phyloP scores from a whole-genome alignment of 2,113 vertebrate genomes.

The Ginglymostoma cirratum region DNA sequence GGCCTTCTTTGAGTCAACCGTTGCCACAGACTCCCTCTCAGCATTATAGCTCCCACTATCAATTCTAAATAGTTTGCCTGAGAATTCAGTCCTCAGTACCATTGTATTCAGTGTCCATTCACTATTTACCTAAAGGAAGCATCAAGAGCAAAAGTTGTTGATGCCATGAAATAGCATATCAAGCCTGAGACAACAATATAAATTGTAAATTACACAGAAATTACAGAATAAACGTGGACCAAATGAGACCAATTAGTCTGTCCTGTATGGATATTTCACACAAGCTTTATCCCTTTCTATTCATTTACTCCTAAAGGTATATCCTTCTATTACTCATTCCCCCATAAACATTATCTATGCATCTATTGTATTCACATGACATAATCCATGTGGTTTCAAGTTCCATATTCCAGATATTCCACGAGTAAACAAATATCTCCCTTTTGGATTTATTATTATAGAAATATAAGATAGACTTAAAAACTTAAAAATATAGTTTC shows the following conservation, averaged over 20 bases:
- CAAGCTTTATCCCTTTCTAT: background rate
- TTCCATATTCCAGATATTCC: no score
- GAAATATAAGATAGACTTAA: no score
- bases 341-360: no score
- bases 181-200: background rate
- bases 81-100: background rate
- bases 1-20: background rate
- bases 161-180: background rate
- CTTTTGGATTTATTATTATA: no score
- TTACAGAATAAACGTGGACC: background rate
- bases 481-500: no score
- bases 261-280: background rate
- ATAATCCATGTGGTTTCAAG: no score
- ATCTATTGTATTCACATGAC: no score
- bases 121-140: background rate
- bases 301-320: background rate
- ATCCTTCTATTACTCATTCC: no score
- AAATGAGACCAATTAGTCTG: background rate
- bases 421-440: no score
- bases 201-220: background rate
- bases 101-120: background rate
- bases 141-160: background rate
- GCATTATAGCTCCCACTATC: background rate
- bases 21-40: background rate
- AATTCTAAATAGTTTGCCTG: background rate